A percentile compares a stretch with the other conserved stretches of the same genome.
phyloP scores from a whole-genome alignment of 2,888 invertebrate species.

The Agriopis marginaria region DNA sequence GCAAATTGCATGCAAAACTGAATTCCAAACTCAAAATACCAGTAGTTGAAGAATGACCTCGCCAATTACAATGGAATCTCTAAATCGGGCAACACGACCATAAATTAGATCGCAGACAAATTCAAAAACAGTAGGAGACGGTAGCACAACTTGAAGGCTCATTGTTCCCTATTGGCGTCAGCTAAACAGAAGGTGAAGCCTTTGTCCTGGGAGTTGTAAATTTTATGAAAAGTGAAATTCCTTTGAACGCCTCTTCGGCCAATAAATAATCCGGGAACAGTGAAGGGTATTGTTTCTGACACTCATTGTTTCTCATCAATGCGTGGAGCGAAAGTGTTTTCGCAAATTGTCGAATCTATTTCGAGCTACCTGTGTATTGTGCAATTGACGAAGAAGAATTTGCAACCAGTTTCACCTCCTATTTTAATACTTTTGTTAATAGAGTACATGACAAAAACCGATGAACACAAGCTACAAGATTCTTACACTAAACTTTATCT shows the following conservation, averaged over 20 bases:
- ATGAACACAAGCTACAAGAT: background rate
- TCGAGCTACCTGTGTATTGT: slow-evolving; percentile 70
- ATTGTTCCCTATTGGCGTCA: slow-evolving; percentile 82
- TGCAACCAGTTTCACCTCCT: slow-evolving; percentile 55
- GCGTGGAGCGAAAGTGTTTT: slow-evolving; percentile 76
- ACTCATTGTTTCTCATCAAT: slow-evolving; percentile 83
- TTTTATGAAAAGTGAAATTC: slow-evolving; percentile 87
- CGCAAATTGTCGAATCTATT: slow-evolving; percentile 70
- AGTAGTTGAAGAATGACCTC: slow-evolving; percentile 68
- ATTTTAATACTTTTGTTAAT: background rate
- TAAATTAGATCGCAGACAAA: slow-evolving; percentile 83
- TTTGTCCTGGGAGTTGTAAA: slow-evolving; percentile 83
- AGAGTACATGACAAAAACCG: background rate
- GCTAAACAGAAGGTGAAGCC: slow-evolving; percentile 85
- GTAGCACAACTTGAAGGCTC: slow-evolving; percentile 81
- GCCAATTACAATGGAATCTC: slow-evolving; percentile 79
- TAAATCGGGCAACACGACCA: slow-evolving; percentile 76
- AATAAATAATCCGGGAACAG: slow-evolving; percentile 83
- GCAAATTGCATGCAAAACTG: slow-evolving; percentile 69
- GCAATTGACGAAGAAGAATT: slow-evolving; percentile 52
- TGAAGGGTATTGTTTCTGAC: slow-evolving; percentile 81
- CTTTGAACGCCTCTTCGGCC: slow-evolving; percentile 81
- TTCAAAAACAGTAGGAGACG: slow-evolving; percentile 86
- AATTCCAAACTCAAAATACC: slow-evolving; percentile 62
- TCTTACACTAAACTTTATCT: background rate